A percentile compares a stretch with the other conserved stretches of the same genome.
phyloP scores from a whole-genome alignment of 2,888 invertebrate species.

The Cosmopolites sordidus region DNA sequence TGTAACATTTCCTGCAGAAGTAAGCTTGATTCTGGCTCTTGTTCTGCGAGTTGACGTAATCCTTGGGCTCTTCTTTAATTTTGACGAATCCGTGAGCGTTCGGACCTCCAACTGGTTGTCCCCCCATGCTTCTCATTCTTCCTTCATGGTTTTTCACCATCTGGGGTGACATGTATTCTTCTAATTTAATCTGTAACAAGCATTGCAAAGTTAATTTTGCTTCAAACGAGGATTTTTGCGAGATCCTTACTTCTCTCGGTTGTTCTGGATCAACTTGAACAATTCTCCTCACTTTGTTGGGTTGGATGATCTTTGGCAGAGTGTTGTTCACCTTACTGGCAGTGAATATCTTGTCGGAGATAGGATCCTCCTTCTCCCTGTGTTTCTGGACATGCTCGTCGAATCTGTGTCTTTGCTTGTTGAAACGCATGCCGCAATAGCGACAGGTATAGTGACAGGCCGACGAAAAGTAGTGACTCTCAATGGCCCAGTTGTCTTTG shows the following conservation, averaged over 20 bases:
- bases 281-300: constrained; percentile 32
- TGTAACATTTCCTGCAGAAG: constrained; percentile 48
- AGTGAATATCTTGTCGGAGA: constrained; percentile 42
- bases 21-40: constrained; percentile 45
- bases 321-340: constrained; percentile 39
- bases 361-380: constrained; percentile 36
- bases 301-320: constrained; percentile 37
- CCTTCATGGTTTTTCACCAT: not conserved
- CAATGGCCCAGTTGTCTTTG: constrained; percentile 49
- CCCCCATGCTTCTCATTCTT: not conserved
- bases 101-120: too few relatives aligned
- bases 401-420: constrained; percentile 43
- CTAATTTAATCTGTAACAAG: too few relatives aligned
- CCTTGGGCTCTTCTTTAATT: constrained; percentile 36
- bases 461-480: constrained; percentile 45
- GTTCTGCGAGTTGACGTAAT: constrained; percentile 31
- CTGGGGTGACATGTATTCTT: not conserved
- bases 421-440: constrained; percentile 47
- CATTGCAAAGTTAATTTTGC: too few relatives aligned
- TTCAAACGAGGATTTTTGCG: too few relatives aligned
- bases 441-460: constrained; percentile 47
- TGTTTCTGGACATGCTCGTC: constrained; percentile 42
- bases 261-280: constrained; percentile 21
- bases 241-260: constrained; percentile 10
- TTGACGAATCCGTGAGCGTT: constrained; percentile 28